Base-by-base conservation (phyloP, 2,113 vertebrate species). In the Halcyon senegalensis region DNA sequence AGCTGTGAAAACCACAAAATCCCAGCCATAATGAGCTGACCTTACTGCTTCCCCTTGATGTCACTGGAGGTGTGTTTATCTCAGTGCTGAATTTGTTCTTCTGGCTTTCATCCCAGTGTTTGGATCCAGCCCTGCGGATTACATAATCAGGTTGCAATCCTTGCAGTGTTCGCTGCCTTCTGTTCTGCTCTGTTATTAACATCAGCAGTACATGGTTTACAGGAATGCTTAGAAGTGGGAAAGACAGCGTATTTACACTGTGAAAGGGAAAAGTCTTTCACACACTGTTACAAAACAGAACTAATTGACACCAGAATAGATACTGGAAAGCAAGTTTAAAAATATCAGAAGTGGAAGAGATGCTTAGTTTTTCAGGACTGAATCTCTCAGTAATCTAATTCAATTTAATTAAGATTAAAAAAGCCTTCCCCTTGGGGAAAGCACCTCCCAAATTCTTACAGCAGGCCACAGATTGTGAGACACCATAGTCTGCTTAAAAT, bases 41-140 rank as follows among this genome's bases (percentile, higher is more conserved):
- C 91, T 87, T 72, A 58, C 58, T 77, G 30, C 67, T 55, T 87
- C 87, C 69, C 31, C 35, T 62, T n/a, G 44, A 63, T 80, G 89
- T 77, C 88, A 92, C 33, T 48, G 64, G 92, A 96, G 94, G 94
- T 95, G 92, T 81, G 73, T 77, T 94, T 92, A 92, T 68, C 89
- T 90, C 39, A 5, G 56, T 27, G 66, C 58, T 69, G 81, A 76
- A 39, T 97, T 84, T 84, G n/a, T 87, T 85, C 78, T 77, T 37
- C 67, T 96, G 94, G 95, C 87, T 88, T 84, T 48, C 74, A 37
- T 77, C 93, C 87, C 87, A 56, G 77, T 62, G 67, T 80, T 94
- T 83, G 66, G 87, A 93, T 69, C 51, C 69, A 77, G 93, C 74
- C 91, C 86, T 41, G 79, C 51, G 60, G 72, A 81, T 83, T 85